Percentiles rank a stretch among this genome's conserved stretches.
Evolutionary conservation across 2,888 invertebrate species (phyloP).

Genomic region (Hypselothyrea guttata): DNA sequence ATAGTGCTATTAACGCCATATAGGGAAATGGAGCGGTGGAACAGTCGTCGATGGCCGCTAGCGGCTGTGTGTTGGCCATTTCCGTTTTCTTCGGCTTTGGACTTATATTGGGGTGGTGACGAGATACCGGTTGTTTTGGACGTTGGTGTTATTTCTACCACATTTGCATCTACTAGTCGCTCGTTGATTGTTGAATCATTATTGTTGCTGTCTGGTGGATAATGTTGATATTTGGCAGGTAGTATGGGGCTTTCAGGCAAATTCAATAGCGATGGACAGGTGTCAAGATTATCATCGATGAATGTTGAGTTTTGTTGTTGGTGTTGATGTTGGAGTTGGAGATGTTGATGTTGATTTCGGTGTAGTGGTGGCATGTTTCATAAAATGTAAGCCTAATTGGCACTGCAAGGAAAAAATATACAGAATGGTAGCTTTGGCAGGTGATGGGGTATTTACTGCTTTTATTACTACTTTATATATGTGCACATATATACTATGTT

Average conservation of each 20-base stretch:
- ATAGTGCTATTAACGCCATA: slow-evolving; percentile 76
- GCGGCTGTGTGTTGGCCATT: slow-evolving; percentile 52
- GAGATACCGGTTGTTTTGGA: slow-evolving; percentile 16
- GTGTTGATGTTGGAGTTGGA: slow-evolving; percentile 16
- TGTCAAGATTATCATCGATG: slow-evolving; percentile 77
- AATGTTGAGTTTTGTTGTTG: slow-evolving; percentile 81
- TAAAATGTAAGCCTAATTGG: slow-evolving; percentile 48
- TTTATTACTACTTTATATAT: slow-evolving; percentile 5
- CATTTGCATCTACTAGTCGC: slow-evolving; percentile 28
- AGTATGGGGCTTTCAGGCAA: slow-evolving; percentile 80
- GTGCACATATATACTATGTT: slow-evolving; percentile 13
- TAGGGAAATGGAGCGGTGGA: slow-evolving; percentile 75
- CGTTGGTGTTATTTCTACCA: slow-evolving; percentile 27
- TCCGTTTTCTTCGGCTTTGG: slow-evolving; percentile 55
- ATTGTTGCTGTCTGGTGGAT: slow-evolving; percentile 44
- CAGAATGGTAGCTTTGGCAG: background rate
- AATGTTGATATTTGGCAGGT: slow-evolving; percentile 58
- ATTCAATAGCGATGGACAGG: slow-evolving; percentile 72
- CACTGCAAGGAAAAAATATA: slow-evolving; percentile 48
- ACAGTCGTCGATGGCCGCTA: slow-evolving; percentile 47
- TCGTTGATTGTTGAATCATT: slow-evolving; percentile 30
- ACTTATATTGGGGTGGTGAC: slow-evolving; percentile 21
- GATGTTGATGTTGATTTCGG: slow-evolving; percentile 34
- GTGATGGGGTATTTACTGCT: slow-evolving; percentile 2
- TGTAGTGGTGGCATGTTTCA: slow-evolving; percentile 70